These are phyloP conservation scores for Thunnus albacares DNA, from an alignment of 2,797 vertebrate species.

Conservation along the genomic window DNA sequence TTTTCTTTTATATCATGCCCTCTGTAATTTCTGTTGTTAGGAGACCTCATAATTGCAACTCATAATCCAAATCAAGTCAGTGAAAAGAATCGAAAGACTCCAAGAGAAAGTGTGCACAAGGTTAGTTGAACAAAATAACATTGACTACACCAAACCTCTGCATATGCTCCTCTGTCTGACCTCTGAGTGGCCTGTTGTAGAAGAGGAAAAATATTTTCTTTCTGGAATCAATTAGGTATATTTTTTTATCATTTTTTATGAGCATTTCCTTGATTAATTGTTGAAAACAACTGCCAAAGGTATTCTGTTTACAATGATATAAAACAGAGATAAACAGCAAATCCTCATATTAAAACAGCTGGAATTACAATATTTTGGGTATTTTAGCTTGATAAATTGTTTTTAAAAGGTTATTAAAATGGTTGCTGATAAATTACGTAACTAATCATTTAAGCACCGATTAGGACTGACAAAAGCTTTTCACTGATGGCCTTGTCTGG, in stretches of 20 bases:
- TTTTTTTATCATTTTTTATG: background rate
- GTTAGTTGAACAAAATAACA: background rate
- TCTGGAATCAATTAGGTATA: background rate
- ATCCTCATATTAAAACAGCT: background rate
- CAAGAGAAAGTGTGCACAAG: no score
- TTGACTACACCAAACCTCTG: no score
- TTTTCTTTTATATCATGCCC: background rate
- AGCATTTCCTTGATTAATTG: background rate
- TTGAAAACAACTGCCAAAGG: background rate
- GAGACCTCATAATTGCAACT: background rate
- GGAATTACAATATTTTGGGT: background rate
- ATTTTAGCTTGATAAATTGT: background rate
- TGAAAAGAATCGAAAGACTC: background rate
- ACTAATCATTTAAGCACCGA: background rate
- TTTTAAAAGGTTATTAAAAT: background rate
- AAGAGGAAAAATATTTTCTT: background rate
- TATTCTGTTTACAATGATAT: background rate
- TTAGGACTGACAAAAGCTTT: background rate
- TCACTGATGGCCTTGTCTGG: background rate
- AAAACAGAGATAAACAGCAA: background rate
- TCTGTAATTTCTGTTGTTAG: background rate
- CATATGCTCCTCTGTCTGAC: background rate
- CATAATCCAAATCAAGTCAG: background rate
- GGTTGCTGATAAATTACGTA: no score
- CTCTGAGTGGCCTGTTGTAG: background rate